Percentiles rank a stretch among this genome's conserved stretches.
Conservation (phyloP, 2,797 vertebrate species). For the Ara ararauna region DNA sequence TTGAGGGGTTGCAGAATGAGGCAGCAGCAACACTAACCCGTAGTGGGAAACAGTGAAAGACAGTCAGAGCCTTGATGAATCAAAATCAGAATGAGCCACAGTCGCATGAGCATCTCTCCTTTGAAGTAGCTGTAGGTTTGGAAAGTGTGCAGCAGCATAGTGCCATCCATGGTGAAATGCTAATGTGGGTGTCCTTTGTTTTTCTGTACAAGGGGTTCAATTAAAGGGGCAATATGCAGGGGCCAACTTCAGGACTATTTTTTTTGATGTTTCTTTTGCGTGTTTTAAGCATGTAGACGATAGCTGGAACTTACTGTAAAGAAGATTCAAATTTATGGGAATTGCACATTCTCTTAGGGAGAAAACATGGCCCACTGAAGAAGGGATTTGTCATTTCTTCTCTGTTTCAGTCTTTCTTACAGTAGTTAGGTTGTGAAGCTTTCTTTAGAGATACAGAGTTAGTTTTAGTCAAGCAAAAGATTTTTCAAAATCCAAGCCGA, state of each 20-base stretch:
- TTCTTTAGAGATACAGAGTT: not conserved
- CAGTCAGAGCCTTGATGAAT: not conserved
- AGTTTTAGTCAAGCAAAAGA: not conserved
- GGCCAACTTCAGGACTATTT: not conserved
- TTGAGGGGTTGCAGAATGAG: not conserved
- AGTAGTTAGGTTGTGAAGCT: not conserved
- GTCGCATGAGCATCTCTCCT: not conserved
- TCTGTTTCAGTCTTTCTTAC: not conserved
- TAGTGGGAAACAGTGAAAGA: not conserved
- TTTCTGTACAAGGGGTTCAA: not conserved
- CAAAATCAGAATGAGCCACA: not conserved
- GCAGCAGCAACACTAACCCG: not conserved
- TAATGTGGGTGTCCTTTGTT: not conserved
- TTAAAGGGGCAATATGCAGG: not conserved
- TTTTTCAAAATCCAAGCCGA: not conserved
- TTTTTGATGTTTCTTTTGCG: not conserved
- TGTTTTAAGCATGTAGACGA: not conserved
- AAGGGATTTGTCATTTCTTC: not conserved
- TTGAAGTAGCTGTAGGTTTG: conserved; percentile 12
- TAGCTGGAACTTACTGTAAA: not conserved
- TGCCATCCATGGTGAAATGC: not conserved
- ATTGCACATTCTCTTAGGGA: not conserved
- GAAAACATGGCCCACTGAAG: not conserved
- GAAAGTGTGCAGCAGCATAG: not conserved
- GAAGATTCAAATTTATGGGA: not conserved